A percentile compares a stretch with the other conserved stretches of the same genome.
These are phyloP conservation scores for Zaprionus kolodkinae DNA, from an alignment of 1,140 invertebrate genomes.

Conservation along the genomic window DNA sequence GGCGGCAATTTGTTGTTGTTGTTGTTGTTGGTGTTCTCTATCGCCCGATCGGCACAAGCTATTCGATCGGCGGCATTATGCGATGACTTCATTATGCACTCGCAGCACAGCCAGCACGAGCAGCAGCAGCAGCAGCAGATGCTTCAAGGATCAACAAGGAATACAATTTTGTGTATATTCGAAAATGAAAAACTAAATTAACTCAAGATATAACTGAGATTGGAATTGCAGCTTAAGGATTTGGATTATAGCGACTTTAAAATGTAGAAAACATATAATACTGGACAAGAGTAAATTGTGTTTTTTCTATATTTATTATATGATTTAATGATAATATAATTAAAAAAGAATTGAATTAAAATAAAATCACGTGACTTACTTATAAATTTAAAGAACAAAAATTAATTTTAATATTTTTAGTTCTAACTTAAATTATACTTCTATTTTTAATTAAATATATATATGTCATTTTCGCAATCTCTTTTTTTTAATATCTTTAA, in stretches of 20 bases:
- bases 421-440: too few relatives aligned
- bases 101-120: not conserved
- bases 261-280: not conserved
- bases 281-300: too few relatives aligned
- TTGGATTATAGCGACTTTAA: not conserved
- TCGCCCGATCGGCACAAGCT: conserved; percentile 5
- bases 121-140: conserved; percentile 20
- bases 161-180: not conserved
- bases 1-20: conserved; percentile 45
- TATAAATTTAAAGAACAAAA: too few relatives aligned
- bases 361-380: too few relatives aligned
- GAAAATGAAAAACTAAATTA: not conserved
- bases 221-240: not conserved
- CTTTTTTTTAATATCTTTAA: too few relatives aligned
- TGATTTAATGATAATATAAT: too few relatives aligned
- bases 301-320: too few relatives aligned
- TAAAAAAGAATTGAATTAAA: too few relatives aligned
- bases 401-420: too few relatives aligned
- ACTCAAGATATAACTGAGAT: conserved; percentile 11
- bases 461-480: too few relatives aligned
- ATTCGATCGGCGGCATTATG: conserved; percentile 58
- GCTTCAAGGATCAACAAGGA: conserved; percentile 14
- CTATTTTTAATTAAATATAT: too few relatives aligned
- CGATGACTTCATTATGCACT: conserved; percentile 63
- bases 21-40: conserved; percentile 19